Percentiles rank a stretch among this genome's conserved stretches.
phyloP scores from a whole-genome alignment of 2,797 vertebrate genomes.

The Mastacembelus armatus region DNA sequence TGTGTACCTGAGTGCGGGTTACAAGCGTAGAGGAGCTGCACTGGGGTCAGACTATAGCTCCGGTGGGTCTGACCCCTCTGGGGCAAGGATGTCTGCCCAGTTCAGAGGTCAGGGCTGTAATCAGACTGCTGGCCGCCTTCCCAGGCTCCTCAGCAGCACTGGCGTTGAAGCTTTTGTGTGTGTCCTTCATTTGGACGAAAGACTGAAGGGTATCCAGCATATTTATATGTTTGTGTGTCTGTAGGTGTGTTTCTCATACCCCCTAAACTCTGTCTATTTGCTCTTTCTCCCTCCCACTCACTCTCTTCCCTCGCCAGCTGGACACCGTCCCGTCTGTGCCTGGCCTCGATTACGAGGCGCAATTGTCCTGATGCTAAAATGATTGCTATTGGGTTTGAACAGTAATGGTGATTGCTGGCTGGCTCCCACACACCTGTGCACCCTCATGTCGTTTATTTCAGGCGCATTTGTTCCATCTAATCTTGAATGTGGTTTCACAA shows the following conservation, averaged over 20 bases:
- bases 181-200: conserved; percentile 35
- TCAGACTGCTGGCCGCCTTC: conserved; percentile 83
- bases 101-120: conserved; percentile 80
- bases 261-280: conserved; percentile 28
- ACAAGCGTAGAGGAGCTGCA: conserved; percentile 44
- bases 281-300: conserved; percentile 34
- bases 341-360: conserved; percentile 70
- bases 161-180: conserved; percentile 44
- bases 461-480: conserved; percentile 66
- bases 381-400: conserved; percentile 76
- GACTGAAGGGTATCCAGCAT: conserved; percentile 41
- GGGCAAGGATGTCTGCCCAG: conserved; percentile 71
- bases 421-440: conserved; percentile 77
- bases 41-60: conserved; percentile 77
- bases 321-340: conserved; percentile 61
- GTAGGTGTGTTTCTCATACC: conserved; percentile 26
- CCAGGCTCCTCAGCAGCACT: conserved; percentile 69
- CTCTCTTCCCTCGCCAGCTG: conserved; percentile 66
- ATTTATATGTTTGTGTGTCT: conserved; percentile 46
- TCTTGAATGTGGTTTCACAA: conserved; percentile 50
- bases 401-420: conserved; percentile 78
- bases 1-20: conserved; percentile 56
- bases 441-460: conserved; percentile 52
- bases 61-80: conserved; percentile 78
- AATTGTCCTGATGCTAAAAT: conserved; percentile 75